Percentiles rank a stretch among this genome's conserved stretches.
Conservation (phyloP, 1,140 invertebrate genomes). For the Musca domestica region DNA sequence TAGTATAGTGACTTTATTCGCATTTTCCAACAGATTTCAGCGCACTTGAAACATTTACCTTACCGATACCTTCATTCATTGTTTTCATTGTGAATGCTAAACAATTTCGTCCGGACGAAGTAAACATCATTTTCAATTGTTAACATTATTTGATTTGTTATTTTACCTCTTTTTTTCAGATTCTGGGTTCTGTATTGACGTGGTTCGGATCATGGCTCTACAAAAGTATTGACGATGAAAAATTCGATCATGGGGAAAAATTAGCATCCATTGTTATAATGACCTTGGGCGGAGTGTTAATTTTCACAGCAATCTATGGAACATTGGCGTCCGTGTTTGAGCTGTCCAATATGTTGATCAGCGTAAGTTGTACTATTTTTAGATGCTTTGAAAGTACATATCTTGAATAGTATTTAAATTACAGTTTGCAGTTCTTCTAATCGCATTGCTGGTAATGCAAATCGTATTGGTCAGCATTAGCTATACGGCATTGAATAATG, state of each 20-base stretch:
- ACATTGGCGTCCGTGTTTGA: slow-evolving; percentile 33
- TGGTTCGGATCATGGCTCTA: slow-evolving; percentile 48
- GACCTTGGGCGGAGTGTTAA: slow-evolving; percentile 39
- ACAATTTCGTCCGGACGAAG: too few relatives aligned
- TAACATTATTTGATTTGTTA: too few relatives aligned
- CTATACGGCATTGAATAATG: slow-evolving; percentile 36
- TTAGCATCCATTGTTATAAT: slow-evolving; percentile 37
- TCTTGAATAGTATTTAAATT: too few relatives aligned
- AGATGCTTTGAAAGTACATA: too few relatives aligned
- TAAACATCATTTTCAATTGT: too few relatives aligned
- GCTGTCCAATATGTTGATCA: slow-evolving; percentile 38
- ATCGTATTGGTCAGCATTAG: slow-evolving; percentile 44
- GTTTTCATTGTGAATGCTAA: too few relatives aligned
- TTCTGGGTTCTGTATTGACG: slow-evolving; percentile 41
- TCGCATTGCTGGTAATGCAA: slow-evolving; percentile 42
- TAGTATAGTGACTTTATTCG: too few relatives aligned
- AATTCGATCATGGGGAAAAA: slow-evolving; percentile 38
- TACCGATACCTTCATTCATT: too few relatives aligned
- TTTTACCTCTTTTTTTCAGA: slow-evolving; percentile 25
- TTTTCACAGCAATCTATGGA: slow-evolving; percentile 38
- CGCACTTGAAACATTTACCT: too few relatives aligned
- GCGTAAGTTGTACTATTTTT: slow-evolving; percentile 31
- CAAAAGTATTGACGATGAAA: slow-evolving; percentile 29
- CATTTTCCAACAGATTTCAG: too few relatives aligned
- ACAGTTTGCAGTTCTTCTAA: slow-evolving; percentile 44